A percentile compares a stretch with the other conserved stretches of the same genome.
phyloP scores from a whole-genome alignment of 2,888 invertebrate species.

The Oxytorus armatus region DNA sequence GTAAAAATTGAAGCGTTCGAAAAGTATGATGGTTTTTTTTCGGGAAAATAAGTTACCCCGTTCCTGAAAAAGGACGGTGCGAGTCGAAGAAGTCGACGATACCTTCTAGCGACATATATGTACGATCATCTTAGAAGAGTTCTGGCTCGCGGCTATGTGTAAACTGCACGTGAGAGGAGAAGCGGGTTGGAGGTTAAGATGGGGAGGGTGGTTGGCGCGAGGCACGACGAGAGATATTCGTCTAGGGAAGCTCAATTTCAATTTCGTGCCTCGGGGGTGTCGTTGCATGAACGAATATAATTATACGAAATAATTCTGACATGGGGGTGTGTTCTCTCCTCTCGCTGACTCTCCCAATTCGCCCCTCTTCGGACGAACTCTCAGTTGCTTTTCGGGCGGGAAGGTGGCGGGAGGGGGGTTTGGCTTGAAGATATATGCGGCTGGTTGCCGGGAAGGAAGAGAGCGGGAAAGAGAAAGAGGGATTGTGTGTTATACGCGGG shows the following conservation, averaged over 20 bases:
- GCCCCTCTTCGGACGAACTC: slow-evolving; percentile 48
- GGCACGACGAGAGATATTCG: slow-evolving; percentile 72
- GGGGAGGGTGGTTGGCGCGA: slow-evolving; percentile 43
- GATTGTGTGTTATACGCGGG: slow-evolving; percentile 57
- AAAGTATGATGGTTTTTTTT: background rate
- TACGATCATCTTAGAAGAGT: slow-evolving; percentile 64
- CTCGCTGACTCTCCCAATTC: background rate
- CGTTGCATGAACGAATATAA: slow-evolving; percentile 84
- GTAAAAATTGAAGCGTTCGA: background rate
- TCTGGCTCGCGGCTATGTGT: slow-evolving; percentile 79
- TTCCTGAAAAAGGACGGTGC: slow-evolving; percentile 2
- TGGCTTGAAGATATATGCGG: slow-evolving; percentile 49
- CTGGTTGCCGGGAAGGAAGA: slow-evolving; percentile 57
- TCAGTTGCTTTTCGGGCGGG: slow-evolving; percentile 51
- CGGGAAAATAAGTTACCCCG: background rate
- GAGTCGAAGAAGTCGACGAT: slow-evolving; percentile 38
- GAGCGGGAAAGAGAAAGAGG: slow-evolving; percentile 52
- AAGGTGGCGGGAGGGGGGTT: slow-evolving; percentile 63
- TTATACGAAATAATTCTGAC: slow-evolving; percentile 84
- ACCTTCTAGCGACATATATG: background rate
- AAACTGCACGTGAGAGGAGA: slow-evolving; percentile 49
- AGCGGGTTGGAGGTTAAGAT: slow-evolving; percentile 1
- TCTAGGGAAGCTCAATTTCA: slow-evolving; percentile 83
- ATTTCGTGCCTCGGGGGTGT: slow-evolving; percentile 84
- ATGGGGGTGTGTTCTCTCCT: slow-evolving; percentile 67